Base-by-base conservation (phyloP, 2,113 vertebrate genomes). In the Entelurus aequoreus region DNA sequence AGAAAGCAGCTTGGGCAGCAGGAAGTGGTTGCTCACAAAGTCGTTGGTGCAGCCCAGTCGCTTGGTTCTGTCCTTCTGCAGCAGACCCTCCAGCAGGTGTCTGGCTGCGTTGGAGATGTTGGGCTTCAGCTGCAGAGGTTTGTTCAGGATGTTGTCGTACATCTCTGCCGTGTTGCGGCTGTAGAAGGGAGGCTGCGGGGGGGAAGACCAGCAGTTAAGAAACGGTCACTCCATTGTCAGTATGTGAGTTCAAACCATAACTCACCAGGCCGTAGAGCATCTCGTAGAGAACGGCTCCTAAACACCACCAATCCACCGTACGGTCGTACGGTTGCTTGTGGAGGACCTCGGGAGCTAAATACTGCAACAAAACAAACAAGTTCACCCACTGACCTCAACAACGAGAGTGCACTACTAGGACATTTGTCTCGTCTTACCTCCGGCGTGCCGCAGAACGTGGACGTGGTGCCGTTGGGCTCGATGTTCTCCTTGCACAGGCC, bases 401-500 rank as follows among this genome's bases (percentile, higher is more conserved):
- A 54, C 2, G 21, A 21, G 5, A 16, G 8, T 15, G 6, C 48
- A 15, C n/a, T n/a, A 28, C 28, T 3, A 4, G 28, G 28, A 28
- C 28, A 28, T 35, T 3, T 28, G 19, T 52, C 4, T 4, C 4
- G 19, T 49, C 84, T 0, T 91, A 99, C 97, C 94, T 99, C 97
- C 0, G 96, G 97, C 0, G 97, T 99, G 82, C 95, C 97, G 0
- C 96, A 99, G 91, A 99, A 99, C 4, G 97, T 99, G 47, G 96
- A 99, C 0, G 96, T 99, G 0, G 96, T 99, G 75, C 95, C 95
- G 0, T 98, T 98, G 79, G 92, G 94, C 72, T 99, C 96, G 1
- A 99, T 99, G 84, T 98, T 98, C 87, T 99, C 97, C 75, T 99
- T 99, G 91, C 97, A 99, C 65, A 99, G 94, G 49, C 97, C 97